A percentile compares a stretch with the other conserved stretches of the same genome.
These are phyloP conservation scores for Zaprionus camerounensis DNA, from an alignment of 1,140 invertebrate species.

Conservation along the genomic window DNA sequence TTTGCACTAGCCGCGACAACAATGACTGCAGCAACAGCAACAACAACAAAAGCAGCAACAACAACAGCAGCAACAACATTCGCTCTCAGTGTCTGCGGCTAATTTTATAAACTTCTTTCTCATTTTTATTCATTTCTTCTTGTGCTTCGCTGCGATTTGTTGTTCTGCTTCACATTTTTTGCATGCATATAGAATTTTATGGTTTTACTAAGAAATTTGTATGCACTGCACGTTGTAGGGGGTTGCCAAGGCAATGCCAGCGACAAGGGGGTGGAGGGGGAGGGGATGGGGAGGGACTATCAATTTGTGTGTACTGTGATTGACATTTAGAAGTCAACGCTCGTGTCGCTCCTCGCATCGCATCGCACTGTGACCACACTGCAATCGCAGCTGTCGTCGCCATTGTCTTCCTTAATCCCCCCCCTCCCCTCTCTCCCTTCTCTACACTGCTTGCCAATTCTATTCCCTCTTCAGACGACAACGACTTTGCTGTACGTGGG, in stretches of 20 bases:
- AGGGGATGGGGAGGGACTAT: not conserved
- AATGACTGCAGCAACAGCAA: conserved; percentile 36
- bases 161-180: conserved; percentile 60
- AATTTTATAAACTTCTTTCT: conserved; percentile 74
- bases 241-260: not conserved
- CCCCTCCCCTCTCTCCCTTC: not conserved
- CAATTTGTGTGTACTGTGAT: conserved; percentile 51
- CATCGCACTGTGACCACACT: conserved; percentile 43
- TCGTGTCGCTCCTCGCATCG: conserved; percentile 38
- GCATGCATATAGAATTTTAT: conserved; percentile 68
- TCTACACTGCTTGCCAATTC: not conserved
- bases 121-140: conserved; percentile 32
- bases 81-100: conserved; percentile 50
- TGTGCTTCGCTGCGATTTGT: conserved; percentile 59
- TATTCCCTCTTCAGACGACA: not conserved
- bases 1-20: conserved; percentile 66
- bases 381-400: conserved; percentile 35
- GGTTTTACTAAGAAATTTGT: conserved; percentile 73
- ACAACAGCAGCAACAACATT: conserved; percentile 28
- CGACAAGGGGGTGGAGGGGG: not conserved
- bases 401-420: conserved; percentile 60
- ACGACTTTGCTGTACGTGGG: conserved; percentile 27
- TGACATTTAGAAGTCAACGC: conserved; percentile 78
- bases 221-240: conserved; percentile 54
- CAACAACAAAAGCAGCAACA: conserved; percentile 31